Evolutionary conservation across 2,888 invertebrate genomes (phyloP), one percentile per base, ranked within the genome.

Genomic region (Himalopsyche anomala): DNA sequence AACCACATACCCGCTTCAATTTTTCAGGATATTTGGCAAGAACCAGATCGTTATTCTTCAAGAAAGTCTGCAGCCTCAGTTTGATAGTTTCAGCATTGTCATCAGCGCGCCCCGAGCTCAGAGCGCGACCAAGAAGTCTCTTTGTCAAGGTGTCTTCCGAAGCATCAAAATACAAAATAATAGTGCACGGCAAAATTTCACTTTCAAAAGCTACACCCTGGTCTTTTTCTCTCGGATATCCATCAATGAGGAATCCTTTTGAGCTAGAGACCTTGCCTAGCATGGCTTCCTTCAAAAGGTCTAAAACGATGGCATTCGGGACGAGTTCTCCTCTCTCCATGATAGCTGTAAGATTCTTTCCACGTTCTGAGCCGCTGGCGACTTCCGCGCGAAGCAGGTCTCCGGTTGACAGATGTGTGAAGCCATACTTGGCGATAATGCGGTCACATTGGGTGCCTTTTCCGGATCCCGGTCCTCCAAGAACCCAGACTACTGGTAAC

Each of bases 371-470:
- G 45, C 98, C 99, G 55, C 97, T 97, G 84, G 96, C 94, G 11
- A 96, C 95, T 93, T 99, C 99, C 8, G 96, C 97, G 74, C 99
- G 94, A 79, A 99, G 94, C 86, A 99, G 94, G 93, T 99, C 99
- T 0, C 99, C 98, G 51, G 97, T 97, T 87, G 99, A 99, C 88
- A 99, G 94, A 92, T 99, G 99, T 28, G 97, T 96, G 93, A 97
- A 98, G 19, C 98, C 98, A 91, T 98, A 99, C 91, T 97, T 97
- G 87, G 95, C 95, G 17, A 98, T 97, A 90, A 99, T 98, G 91
- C 95, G 96, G 89, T 96, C 98, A 93, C 99, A 99, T 92, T 99
- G 98, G 4, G 99, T 99, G 69, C 99, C 99, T 92, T 99, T 99
- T 87, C 99, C 98, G 62, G 97, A 98, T 3, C 98, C 99, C 0